Evolutionary conservation across 2,113 vertebrate species (phyloP), one percentile per base, ranked within the genome.

Genomic region (Tylochromis polylepis): DNA sequence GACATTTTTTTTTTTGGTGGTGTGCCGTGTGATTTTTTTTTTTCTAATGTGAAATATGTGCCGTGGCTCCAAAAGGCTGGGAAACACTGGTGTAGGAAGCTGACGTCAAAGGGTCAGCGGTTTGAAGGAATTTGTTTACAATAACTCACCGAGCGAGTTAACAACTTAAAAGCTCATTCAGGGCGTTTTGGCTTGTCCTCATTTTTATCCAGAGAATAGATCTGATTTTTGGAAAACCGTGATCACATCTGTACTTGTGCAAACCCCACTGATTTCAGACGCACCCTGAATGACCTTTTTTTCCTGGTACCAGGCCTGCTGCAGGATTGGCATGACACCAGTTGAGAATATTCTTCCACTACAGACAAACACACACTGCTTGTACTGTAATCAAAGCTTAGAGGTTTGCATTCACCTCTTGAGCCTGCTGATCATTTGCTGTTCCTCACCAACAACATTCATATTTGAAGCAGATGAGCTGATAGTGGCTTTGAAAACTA

Each of bases 301-400:
- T n/a, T 31, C 31, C 29, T 22, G 62, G 11, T 22, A 41, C 4
- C 36, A 41, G 36, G 20, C 8, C 36, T 67, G 3, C 62, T 41
- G 36, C 31, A 36, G 46, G 5, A 20, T 51, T 51, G 16, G 49
- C 16, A 2, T 51, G 16, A 51, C 16, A 18, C 49, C 7, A 51
- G 16, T 20, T 51, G 49, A 7, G 49, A 51, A 51, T 16, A 51
- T 51, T 51, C 49, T 51, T 51, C 5, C 16, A 65, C 60, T 36
- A 1, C 16, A 2, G 1, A 1, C n/a, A 6, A 1, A 3, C 10
- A 11, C n/a, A 11, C 14, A 12, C 55, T 11, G 2, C 6, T 6
- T 10, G 8, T 31, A 60, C 27, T 1, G 34, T 60, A 60, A 34
- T 34, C 27, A 18, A 15, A 31, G 16, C 16, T 34, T 31, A 60